These are phyloP conservation scores for Prunella himalayana DNA, from an alignment of 2,113 vertebrate genomes.

Conservation along the genomic window DNA sequence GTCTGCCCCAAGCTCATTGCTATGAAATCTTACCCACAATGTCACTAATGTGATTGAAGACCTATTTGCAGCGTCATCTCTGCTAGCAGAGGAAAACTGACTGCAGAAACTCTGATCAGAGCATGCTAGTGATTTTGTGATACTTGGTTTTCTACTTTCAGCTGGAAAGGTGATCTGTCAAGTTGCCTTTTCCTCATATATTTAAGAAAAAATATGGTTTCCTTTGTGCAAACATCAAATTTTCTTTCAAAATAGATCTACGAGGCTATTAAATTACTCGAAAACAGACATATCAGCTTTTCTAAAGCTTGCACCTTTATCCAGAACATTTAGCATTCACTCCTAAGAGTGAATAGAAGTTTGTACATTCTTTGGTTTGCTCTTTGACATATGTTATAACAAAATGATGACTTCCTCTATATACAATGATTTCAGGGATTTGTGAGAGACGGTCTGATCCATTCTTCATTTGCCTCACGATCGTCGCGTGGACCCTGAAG, in stretches of 20 bases:
- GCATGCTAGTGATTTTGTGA: background rate
- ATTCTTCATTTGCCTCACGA: too few species aligned
- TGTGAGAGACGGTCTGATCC: too few species aligned
- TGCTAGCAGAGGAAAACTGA: background rate
- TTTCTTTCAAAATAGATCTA: conserved; percentile 69
- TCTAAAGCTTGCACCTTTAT: conserved; percentile 71
- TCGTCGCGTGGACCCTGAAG: too few species aligned
- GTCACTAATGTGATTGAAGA: background rate
- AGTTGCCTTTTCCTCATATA: background rate
- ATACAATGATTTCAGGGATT: conserved; percentile 45
- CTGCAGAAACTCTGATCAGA: background rate
- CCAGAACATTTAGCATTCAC: conserved; percentile 57
- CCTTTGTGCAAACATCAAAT: conserved; percentile 50
- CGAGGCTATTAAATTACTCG: conserved; percentile 14
- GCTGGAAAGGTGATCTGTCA: background rate
- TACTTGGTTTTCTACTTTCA: background rate
- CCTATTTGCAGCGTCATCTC: background rate
- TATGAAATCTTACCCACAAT: background rate
- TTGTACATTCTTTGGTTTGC: background rate
- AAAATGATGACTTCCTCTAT: background rate
- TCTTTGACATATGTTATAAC: conserved; percentile 38
- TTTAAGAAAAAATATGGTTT: background rate
- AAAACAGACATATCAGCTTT: conserved; percentile 45
- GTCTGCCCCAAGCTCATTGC: background rate
- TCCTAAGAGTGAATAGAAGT: conserved; percentile 48